These are phyloP conservation scores for Clanis bilineata DNA, from an alignment of 2,888 invertebrate genomes.

Conservation along the genomic window DNA sequence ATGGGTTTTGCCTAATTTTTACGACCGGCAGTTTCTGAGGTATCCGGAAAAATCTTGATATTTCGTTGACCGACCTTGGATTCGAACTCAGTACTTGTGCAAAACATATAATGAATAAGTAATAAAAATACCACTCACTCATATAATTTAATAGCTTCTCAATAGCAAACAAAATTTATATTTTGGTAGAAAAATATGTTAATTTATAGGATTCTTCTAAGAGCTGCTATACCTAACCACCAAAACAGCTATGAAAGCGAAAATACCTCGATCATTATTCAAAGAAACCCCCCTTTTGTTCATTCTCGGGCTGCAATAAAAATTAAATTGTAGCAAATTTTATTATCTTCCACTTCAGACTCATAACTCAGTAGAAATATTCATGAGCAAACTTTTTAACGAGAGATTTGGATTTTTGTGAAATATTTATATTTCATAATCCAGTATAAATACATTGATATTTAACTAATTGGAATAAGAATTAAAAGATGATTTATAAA, in stretches of 20 bases:
- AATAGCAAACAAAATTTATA: not conserved
- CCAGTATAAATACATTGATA: not conserved
- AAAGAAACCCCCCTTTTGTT: conserved; percentile 62
- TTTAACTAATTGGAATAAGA: not conserved
- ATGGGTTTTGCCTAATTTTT: too few relatives aligned
- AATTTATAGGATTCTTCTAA: not conserved
- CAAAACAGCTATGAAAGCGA: conserved; percentile 4
- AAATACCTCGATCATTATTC: conserved; percentile 57
- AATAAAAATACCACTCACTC: too few relatives aligned
- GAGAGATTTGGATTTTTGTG: conserved; percentile 51
- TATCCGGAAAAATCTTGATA: too few relatives aligned
- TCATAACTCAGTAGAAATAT: conserved; percentile 68
- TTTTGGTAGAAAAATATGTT: not conserved
- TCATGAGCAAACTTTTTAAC: conserved; percentile 66
- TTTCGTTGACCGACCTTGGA: too few relatives aligned
- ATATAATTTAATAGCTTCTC: too few relatives aligned
- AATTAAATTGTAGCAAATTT: conserved; percentile 69
- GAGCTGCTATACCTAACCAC: not conserved
- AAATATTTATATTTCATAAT: conserved; percentile 14
- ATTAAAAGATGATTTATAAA: not conserved
- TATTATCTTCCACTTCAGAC: conserved; percentile 65
- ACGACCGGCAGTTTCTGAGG: too few relatives aligned
- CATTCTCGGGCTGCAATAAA: conserved; percentile 63
- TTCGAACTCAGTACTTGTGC: too few relatives aligned
- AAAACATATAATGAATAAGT: too few relatives aligned